Conservation (phyloP, 2,113 vertebrate genomes). For the Indicator indicator region DNA sequence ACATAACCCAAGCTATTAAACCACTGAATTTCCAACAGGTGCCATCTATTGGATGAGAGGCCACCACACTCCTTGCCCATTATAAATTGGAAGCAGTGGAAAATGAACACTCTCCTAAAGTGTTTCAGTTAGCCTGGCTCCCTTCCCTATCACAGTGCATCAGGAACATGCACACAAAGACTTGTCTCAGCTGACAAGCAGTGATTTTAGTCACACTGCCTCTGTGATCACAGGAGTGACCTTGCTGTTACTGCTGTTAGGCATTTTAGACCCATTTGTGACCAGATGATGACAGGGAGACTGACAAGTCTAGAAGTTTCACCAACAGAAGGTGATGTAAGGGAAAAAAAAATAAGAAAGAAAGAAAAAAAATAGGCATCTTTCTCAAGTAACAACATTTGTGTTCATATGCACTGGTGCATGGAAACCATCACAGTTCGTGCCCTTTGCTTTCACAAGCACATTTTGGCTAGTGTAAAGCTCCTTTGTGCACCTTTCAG, state of each 20-base stretch:
- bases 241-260: background rate
- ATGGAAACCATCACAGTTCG: background rate
- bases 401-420: background rate
- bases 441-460: background rate
- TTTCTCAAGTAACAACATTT: background rate
- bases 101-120: background rate
- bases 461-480: background rate
- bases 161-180: background rate
- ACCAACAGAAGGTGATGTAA: background rate
- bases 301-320: background rate
- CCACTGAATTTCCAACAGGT: background rate
- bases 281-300: background rate
- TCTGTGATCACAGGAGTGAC: background rate
- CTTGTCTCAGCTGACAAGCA: background rate
- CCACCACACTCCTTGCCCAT: accelerated
- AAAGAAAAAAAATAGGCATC: background rate
- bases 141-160: background rate
- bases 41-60: background rate
- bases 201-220: background rate
- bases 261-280: background rate
- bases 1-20: background rate
- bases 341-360: too few relatives aligned
- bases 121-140: background rate
- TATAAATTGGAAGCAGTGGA: background rate
- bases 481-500: background rate